These are phyloP conservation scores for Sebastes trivittatus DNA, from an alignment of 2,797 vertebrate genomes.

Conservation along the genomic window DNA sequence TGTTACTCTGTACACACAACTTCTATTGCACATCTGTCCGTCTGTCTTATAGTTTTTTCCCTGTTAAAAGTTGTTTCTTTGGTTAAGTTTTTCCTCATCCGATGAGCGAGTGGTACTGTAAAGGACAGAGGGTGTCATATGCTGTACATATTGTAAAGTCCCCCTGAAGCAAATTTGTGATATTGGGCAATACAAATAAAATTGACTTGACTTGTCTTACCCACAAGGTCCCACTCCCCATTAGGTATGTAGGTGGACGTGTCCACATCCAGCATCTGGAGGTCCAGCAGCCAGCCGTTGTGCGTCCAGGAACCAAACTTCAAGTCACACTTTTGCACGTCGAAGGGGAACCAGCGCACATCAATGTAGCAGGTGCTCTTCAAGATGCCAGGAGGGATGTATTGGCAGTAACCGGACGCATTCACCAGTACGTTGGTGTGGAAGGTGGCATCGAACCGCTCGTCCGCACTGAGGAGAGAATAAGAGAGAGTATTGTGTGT, in stretches of 20 bases:
- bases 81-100: no score
- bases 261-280: conserved; percentile 92
- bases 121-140: no score
- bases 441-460: conserved; percentile 93
- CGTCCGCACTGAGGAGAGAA: conserved; percentile 84
- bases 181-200: no score
- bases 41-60: no score
- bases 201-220: conserved; percentile 70
- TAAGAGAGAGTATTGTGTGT: background rate
- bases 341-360: conserved; percentile 94
- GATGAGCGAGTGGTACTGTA: no score
- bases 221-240: conserved; percentile 94
- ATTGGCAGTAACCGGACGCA: conserved; percentile 90
- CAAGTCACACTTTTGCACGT: conserved; percentile 91
- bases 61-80: no score
- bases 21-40: no score
- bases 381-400: conserved; percentile 89
- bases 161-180: no score
- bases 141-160: no score
- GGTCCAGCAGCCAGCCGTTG: conserved; percentile 91
- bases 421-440: conserved; percentile 95
- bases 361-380: conserved; percentile 94
- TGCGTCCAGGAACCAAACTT: conserved; percentile 96
- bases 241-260: conserved; percentile 92
- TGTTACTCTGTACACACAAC: no score